Evolutionary conservation across 2,113 vertebrate genomes (phyloP).

Genomic region (Lepus americanus): DNA sequence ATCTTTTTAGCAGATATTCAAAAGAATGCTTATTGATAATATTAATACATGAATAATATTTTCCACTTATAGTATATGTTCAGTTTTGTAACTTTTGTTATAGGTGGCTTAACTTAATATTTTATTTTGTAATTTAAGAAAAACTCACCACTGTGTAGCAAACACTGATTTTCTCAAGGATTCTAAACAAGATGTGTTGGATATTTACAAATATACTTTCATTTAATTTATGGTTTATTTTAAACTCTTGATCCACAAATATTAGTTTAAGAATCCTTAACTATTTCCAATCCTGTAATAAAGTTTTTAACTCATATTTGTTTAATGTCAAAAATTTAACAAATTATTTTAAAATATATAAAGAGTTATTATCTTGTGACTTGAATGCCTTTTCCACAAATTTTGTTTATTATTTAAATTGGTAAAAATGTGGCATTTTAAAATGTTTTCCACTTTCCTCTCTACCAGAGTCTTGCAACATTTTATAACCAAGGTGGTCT

Average conservation of each 20-base stretch:
- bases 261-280: constrained; percentile 25
- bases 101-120: neutral
- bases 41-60: neutral
- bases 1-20: neutral
- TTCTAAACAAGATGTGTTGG: neutral
- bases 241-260: neutral
- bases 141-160: neutral
- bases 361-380: neutral
- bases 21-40: constrained; percentile 24
- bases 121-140: neutral
- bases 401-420: constrained; percentile 36
- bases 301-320: constrained; percentile 3
- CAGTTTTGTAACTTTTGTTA: neutral
- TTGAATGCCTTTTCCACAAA: neutral
- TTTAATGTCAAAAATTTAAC: neutral
- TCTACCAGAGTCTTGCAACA: neutral
- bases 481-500: neutral
- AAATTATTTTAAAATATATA: neutral
- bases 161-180: constrained; percentile 3
- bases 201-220: neutral
- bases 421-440: neutral
- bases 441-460: neutral
- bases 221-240: constrained; percentile 44
- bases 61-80: neutral
- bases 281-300: neutral